Percentiles rank a stretch among this genome's conserved stretches.
phyloP scores from a whole-genome alignment of 2,888 invertebrate species.

The Melanophora roralis region DNA sequence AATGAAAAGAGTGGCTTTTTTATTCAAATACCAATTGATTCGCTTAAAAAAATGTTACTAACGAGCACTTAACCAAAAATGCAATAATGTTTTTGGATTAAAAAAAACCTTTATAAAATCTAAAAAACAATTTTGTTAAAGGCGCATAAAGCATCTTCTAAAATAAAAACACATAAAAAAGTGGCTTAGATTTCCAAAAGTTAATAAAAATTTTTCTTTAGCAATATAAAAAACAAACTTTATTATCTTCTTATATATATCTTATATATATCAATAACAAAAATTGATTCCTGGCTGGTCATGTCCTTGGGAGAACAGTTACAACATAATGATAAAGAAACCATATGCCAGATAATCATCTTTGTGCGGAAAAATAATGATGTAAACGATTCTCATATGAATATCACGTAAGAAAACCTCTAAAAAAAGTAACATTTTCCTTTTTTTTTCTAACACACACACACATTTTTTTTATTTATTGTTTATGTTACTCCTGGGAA shows the following conservation, averaged over 20 bases:
- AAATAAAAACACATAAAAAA: neutral
- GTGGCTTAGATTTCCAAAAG: neutral
- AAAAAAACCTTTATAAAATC: neutral
- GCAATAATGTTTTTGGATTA: neutral
- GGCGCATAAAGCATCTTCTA: neutral
- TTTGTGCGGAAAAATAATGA: slow-evolving; percentile 29
- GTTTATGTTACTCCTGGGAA: slow-evolving; percentile 74
- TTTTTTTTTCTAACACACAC: slow-evolving; percentile 32
- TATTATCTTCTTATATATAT: slow-evolving; percentile 18
- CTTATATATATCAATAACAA: slow-evolving; percentile 40
- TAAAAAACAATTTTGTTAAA: neutral
- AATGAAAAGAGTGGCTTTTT: slow-evolving; percentile 19
- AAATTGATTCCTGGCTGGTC: slow-evolving; percentile 22
- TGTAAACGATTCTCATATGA: slow-evolving; percentile 28
- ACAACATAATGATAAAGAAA: slow-evolving; percentile 4
- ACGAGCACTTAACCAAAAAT: slow-evolving; percentile 41
- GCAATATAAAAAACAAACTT: slow-evolving; percentile 29
- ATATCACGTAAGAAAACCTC: slow-evolving; percentile 70
- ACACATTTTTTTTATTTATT: slow-evolving; percentile 66
- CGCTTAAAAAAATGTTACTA: neutral
- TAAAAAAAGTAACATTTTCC: slow-evolving; percentile 19
- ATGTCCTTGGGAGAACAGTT: neutral
- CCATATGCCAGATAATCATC: slow-evolving; percentile 36
- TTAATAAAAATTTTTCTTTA: neutral
- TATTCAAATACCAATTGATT: too few species aligned